Base-by-base conservation (phyloP, 2,797 vertebrate genomes). In the Florisuga fusca region DNA sequence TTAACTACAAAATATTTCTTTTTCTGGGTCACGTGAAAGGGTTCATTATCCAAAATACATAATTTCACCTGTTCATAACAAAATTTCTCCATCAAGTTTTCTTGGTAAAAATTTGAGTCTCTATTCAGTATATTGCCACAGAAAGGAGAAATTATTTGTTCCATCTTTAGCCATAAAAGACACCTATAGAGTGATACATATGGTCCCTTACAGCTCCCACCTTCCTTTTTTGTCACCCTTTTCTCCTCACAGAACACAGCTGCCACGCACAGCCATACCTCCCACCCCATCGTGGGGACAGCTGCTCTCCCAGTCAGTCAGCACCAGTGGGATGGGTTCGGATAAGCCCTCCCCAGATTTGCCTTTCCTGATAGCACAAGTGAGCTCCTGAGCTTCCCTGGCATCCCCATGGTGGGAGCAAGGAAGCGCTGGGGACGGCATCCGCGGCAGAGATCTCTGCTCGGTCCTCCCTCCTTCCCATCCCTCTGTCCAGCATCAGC, bases 381-480 rank as follows among this genome's bases (percentile, higher is more conserved):
- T 18, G 2, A 0, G 12, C 50, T 79, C 16, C 63, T 6, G 9
- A 72, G 18, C 16, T 27, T 68, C 13, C 7, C 27, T 1, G 1
- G 16, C 46, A 55, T 19, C 26, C 0, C 0, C 0, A 1, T 1
- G 0, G 6, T 3, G 4, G 34, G 25, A 84, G 21, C 3, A 0
- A 64, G 21, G 25, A 34, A 54, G 17, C 51, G 21, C 61, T 50
- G n/a, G 33, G 29, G 14, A 54, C 0, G 0, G 23, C 51, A 73
- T 8, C 43, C 23, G 7, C 4, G 4, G 17, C 41, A 58, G 38
- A 29, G 1, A 1, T 6, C 41, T 26, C 4, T 1, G 27, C 57
- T 90, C 46, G 50, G 22, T n/a, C 46, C 27, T 61, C 5, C 48
- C 26, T 46, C 20, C 46, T 21, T 34, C 54, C 73, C 3, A 0